Conservation (phyloP, 2,113 vertebrate genomes). For the Oriolus oriolus region DNA sequence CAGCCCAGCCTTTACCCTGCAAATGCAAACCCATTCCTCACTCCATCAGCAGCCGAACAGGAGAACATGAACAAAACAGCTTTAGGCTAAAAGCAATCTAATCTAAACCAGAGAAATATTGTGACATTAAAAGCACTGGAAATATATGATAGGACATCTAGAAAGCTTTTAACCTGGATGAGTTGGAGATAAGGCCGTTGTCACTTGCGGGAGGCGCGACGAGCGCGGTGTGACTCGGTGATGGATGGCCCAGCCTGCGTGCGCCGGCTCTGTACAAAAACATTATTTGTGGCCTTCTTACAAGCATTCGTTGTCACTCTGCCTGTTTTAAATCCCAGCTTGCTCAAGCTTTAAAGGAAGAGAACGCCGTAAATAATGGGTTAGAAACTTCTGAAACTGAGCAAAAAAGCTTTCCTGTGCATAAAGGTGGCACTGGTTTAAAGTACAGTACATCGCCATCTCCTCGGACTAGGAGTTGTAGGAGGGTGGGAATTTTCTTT, state of each 20-base stretch:
- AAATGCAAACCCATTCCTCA: neutral
- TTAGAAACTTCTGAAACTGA: neutral
- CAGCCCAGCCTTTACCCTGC: neutral
- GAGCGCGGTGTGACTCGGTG: neutral
- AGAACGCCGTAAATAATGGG: neutral
- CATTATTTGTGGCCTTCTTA: neutral
- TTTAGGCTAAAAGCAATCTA: conserved; percentile 5
- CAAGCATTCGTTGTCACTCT: neutral
- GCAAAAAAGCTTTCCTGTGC: neutral
- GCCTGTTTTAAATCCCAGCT: neutral
- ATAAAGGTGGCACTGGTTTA: neutral
- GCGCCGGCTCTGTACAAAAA: neutral
- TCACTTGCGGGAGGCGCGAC: neutral
- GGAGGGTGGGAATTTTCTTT: neutral
- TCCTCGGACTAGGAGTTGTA: neutral
- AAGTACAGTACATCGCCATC: neutral
- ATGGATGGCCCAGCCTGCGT: neutral
- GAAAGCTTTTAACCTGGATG: conserved; percentile 12
- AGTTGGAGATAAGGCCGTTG: neutral
- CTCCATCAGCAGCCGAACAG: neutral
- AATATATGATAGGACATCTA: neutral
- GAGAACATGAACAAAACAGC: neutral
- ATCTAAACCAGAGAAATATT: conserved; percentile 13
- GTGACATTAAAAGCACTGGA: neutral
- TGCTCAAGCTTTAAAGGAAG: neutral